Conservation (phyloP, 2,888 invertebrate genomes). For the Cephonodes hylas region DNA sequence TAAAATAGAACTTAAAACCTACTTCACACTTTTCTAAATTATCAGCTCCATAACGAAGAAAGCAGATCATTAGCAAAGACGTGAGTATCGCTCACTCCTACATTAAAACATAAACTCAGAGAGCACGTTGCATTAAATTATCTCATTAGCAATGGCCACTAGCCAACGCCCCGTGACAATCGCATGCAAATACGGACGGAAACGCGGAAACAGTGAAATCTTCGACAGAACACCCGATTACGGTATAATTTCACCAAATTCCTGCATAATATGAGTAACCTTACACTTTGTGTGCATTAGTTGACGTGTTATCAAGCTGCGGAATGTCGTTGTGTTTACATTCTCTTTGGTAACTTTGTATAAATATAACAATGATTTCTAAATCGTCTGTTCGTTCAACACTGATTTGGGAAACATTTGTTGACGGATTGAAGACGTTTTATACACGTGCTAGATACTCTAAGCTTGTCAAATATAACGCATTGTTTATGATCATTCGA, state of each 20-base stretch:
- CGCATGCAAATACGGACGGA: constrained; percentile 8
- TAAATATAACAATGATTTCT: constrained; percentile 10
- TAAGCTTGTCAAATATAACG: neutral
- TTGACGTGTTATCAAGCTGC: constrained; percentile 17
- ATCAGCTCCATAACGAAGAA: neutral
- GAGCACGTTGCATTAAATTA: neutral
- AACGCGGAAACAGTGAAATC: constrained; percentile 8
- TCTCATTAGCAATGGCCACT: neutral
- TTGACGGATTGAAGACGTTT: neutral
- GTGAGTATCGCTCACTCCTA: neutral
- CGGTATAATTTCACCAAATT: constrained; percentile 44
- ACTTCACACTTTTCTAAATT: constrained; percentile 5
- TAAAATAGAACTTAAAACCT: neutral
- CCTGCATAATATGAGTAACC: constrained; percentile 41
- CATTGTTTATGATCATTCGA: neutral
- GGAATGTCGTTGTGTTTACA: constrained; percentile 6
- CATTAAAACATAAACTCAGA: neutral
- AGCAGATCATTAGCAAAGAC: neutral
- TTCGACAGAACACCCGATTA: neutral
- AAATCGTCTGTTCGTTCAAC: neutral
- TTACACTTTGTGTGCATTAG: constrained; percentile 3
- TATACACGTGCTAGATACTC: neutral
- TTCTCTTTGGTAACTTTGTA: neutral
- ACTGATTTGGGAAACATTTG: neutral
- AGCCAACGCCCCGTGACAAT: neutral